Evolutionary conservation across 2,113 vertebrate species (phyloP).

Genomic region (Haemorhous mexicanus): DNA sequence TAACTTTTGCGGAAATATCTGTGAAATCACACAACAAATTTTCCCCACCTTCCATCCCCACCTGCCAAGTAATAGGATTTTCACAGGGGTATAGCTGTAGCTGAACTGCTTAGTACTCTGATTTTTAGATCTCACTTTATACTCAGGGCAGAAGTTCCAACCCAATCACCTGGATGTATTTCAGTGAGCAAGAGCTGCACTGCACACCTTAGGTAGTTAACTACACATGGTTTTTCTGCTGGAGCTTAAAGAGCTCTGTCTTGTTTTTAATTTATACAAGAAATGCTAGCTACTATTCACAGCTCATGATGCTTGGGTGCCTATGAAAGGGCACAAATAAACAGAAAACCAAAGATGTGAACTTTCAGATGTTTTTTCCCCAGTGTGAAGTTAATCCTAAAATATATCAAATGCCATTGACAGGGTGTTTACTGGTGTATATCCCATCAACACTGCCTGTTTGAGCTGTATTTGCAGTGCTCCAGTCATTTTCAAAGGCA

Average conservation of each 20-base stretch:
- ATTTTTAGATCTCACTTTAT: background rate
- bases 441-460: fast-evolving
- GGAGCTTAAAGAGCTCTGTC: background rate
- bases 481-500: background rate
- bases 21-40: background rate
- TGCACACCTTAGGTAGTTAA: background rate
- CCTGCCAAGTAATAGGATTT: background rate
- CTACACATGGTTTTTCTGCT: background rate
- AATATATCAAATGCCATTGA: background rate
- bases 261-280: background rate
- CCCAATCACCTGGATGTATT: fast-evolving
- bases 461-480: background rate
- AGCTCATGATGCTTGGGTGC: background rate
- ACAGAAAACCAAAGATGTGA: background rate
- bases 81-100: background rate
- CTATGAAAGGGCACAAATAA: background rate
- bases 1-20: background rate
- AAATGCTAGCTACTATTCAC: background rate
- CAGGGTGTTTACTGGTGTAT: background rate
- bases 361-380: background rate
- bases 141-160: background rate
- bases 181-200: background rate
- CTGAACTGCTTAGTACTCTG: background rate
- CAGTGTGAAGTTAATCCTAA: background rate
- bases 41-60: background rate